Conservation (phyloP, 2,888 invertebrate genomes). For the Polymixis lichenea region DNA sequence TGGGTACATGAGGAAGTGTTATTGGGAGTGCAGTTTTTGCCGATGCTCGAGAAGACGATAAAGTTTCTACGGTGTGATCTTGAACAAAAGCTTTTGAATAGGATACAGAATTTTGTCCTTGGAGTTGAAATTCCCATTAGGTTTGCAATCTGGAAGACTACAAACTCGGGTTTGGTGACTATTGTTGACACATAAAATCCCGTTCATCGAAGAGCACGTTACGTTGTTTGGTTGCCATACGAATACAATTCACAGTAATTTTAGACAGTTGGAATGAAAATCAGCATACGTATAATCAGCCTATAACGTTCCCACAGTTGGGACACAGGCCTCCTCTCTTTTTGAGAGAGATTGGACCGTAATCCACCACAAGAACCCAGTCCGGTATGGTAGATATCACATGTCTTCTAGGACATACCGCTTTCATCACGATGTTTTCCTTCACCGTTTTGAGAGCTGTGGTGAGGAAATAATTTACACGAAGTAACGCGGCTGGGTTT, state of each 20-base stretch:
- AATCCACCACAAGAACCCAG: too few relatives aligned
- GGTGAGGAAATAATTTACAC: too few relatives aligned
- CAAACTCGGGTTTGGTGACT: background rate
- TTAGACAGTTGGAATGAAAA: background rate
- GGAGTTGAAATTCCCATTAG: background rate
- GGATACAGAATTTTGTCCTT: background rate
- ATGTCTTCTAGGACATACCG: too few relatives aligned
- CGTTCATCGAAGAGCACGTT: background rate
- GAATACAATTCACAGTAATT: background rate
- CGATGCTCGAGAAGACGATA: background rate
- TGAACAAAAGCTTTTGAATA: background rate
- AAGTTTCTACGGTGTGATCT: background rate
- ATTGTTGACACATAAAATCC: background rate
- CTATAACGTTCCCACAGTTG: too few relatives aligned
- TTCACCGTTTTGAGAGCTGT: too few relatives aligned
- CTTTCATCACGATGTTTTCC: too few relatives aligned
- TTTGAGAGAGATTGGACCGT: too few relatives aligned
- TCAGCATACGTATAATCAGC: too few relatives aligned
- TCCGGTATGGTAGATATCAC: too few relatives aligned
- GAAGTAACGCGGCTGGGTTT: too few relatives aligned
- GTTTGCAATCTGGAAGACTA: background rate
- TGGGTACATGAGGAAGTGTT: conserved; percentile 31
- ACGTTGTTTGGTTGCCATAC: background rate
- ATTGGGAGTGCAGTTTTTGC: background rate
- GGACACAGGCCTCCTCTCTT: too few relatives aligned